Percentiles rank a stretch among this genome's conserved stretches.
Evolutionary conservation across 2,113 vertebrate species (phyloP).

Genomic region (Spea multiplicata): DNA sequence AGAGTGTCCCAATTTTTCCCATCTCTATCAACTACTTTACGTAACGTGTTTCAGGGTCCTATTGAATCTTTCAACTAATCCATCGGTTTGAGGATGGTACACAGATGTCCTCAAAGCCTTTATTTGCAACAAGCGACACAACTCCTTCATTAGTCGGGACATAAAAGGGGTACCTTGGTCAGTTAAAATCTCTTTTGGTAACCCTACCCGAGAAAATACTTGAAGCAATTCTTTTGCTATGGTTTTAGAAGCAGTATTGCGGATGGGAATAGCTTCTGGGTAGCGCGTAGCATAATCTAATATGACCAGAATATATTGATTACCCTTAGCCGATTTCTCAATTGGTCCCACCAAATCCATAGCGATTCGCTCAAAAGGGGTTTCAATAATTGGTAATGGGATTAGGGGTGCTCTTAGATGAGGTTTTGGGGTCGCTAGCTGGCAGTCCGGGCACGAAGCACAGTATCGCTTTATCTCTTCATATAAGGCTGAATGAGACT

Average conservation of each 20-base stretch:
- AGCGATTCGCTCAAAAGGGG: background rate
- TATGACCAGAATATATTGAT: background rate
- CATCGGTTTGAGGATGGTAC: conserved; percentile 1
- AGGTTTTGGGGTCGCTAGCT: background rate
- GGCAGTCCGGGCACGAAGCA: background rate
- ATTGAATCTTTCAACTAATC: background rate
- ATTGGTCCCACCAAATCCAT: background rate
- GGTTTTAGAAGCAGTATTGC: background rate
- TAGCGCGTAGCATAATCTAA: background rate
- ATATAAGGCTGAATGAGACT: background rate
- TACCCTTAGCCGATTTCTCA: background rate
- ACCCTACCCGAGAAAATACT: background rate
- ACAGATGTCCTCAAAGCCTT: background rate
- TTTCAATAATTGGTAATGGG: background rate
- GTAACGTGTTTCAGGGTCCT: background rate
- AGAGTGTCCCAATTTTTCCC: background rate
- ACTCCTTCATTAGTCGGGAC: background rate
- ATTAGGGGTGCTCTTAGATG: background rate
- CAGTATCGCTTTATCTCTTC: too few relatives aligned
- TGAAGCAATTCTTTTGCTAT: background rate
- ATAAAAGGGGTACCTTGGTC: background rate
- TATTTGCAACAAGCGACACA: background rate
- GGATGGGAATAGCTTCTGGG: too few relatives aligned
- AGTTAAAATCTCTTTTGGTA: background rate
- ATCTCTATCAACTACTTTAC: background rate